A percentile compares a stretch with the other conserved stretches of the same genome.
Conservation (phyloP, 2,113 vertebrate species). For the Regulus satrapa region DNA sequence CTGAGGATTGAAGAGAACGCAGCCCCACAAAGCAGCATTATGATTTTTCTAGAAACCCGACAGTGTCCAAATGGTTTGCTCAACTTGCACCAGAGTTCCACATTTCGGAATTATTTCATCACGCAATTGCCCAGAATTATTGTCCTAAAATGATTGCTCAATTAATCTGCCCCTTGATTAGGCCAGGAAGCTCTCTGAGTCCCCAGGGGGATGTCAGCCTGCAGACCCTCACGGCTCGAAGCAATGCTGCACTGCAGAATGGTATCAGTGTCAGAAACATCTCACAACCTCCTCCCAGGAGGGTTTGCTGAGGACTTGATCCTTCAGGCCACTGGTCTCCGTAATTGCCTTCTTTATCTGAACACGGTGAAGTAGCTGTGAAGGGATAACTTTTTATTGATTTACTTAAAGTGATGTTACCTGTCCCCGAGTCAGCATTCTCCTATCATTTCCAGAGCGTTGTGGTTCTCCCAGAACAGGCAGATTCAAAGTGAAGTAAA, state of each 20-base stretch:
- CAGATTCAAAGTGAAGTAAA: background rate
- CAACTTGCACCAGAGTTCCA: background rate
- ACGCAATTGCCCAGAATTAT: background rate
- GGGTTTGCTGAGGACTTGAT: background rate
- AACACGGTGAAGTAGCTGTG: background rate
- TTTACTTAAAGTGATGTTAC: background rate
- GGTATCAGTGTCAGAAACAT: background rate
- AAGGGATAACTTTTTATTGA: background rate
- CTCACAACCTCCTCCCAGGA: background rate
- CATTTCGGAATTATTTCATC: background rate
- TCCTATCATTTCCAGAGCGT: background rate
- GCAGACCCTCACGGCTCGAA: rapidly evolving
- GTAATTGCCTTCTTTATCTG: background rate
- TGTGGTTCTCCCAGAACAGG: background rate
- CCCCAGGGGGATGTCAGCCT: rapidly evolving
- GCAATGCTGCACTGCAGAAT: background rate
- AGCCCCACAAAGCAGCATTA: background rate
- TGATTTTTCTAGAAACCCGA: background rate
- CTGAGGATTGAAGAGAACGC: background rate
- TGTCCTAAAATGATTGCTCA: background rate
- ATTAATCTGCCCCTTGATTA: background rate
- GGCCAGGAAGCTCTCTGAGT: background rate
- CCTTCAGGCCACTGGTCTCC: background rate
- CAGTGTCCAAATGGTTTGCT: background rate
- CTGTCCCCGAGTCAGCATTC: background rate